phyloP scores from a whole-genome alignment of 2,113 vertebrate genomes.

The Electrona antarctica region DNA sequence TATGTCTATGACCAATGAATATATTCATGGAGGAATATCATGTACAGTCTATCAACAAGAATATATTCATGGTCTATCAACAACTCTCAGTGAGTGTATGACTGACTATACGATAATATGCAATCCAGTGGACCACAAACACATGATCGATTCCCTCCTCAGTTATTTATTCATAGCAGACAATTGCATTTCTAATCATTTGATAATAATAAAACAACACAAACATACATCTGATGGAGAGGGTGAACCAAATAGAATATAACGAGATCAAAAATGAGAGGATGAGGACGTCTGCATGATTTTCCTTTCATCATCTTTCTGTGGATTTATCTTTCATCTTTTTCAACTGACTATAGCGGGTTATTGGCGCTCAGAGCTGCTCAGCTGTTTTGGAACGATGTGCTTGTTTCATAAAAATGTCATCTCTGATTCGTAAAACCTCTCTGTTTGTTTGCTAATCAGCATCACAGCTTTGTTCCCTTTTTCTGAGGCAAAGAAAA shows the following conservation, averaged over 20 bases:
- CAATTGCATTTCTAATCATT: slow-evolving; percentile 28
- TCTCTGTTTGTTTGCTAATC: too few relatives aligned
- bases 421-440: too few relatives aligned
- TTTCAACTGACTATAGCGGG: slow-evolving; percentile 23
- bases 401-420: slow-evolving; percentile 13
- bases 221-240: slow-evolving; percentile 37
- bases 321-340: slow-evolving; percentile 5
- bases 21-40: too few relatives aligned
- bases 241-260: slow-evolving; percentile 22
- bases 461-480: too few relatives aligned
- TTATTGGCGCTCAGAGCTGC: not conserved
- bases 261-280: slow-evolving; percentile 32
- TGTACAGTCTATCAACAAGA: too few relatives aligned
- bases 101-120: too few relatives aligned
- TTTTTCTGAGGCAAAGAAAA: not conserved
- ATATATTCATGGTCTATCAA: too few relatives aligned
- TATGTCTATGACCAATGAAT: too few relatives aligned
- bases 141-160: slow-evolving; percentile 14
- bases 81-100: too few relatives aligned
- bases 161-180: slow-evolving; percentile 30
- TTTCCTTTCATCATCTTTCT: slow-evolving; percentile 10
- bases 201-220: slow-evolving; percentile 29
- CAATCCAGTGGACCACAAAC: not conserved
- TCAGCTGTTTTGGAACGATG: slow-evolving; percentile 7
- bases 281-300: slow-evolving; percentile 10